Evolutionary conservation across 2,113 vertebrate genomes (phyloP).

Genomic region (Mus musculus): DNA sequence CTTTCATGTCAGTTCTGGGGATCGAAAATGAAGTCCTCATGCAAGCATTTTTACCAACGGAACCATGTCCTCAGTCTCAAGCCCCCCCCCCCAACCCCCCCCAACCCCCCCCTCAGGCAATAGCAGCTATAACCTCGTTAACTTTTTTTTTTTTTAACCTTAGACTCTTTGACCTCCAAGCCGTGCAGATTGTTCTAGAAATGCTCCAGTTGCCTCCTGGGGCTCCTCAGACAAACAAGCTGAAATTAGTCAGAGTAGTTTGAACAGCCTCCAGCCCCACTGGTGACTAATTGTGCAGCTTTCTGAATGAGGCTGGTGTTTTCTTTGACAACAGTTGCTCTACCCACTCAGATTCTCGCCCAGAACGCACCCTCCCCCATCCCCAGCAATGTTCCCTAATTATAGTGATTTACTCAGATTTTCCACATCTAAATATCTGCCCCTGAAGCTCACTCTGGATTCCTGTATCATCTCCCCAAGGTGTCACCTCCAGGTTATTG

Average conservation of each 20-base stretch:
- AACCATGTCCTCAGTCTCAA: too few species aligned
- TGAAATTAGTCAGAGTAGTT: slow-evolving; percentile 71
- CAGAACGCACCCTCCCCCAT: background rate
- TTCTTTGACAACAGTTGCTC: slow-evolving; percentile 24
- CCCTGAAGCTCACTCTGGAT: background rate
- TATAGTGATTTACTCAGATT: slow-evolving; percentile 49
- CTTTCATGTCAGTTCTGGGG: background rate
- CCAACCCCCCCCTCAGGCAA: background rate
- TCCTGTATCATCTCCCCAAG: background rate
- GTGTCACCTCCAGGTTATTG: background rate
- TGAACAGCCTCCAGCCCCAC: slow-evolving; percentile 15
- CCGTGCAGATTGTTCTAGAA: slow-evolving; percentile 34
- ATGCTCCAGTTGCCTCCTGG: background rate
- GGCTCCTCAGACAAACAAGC: slow-evolving; percentile 57
- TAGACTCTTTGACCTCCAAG: slow-evolving; percentile 25
- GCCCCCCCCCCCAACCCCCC: too few species aligned
- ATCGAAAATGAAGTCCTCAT: background rate
- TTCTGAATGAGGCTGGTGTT: slow-evolving; percentile 63
- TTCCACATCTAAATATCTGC: slow-evolving; percentile 46
- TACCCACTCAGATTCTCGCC: slow-evolving; percentile 21
- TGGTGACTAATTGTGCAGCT: slow-evolving; percentile 61
- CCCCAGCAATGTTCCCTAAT: background rate
- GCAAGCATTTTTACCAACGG: background rate
- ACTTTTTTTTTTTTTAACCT: background rate
- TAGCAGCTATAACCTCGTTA: background rate